phyloP scores from a whole-genome alignment of 1,140 invertebrate genomes.

The Helicorthomorpha holstii region DNA sequence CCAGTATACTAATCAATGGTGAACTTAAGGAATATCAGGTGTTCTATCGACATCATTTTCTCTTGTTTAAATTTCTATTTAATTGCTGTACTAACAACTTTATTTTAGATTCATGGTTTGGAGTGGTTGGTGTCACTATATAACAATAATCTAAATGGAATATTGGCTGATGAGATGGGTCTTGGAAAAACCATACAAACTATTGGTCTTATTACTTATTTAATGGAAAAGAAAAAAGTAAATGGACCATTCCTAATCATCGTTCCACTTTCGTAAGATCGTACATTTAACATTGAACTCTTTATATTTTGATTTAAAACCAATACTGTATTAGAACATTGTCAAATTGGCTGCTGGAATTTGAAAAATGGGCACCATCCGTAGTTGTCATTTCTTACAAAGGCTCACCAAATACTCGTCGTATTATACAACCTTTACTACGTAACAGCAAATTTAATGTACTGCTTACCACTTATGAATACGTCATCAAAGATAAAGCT shows the following conservation, averaged over 20 bases:
- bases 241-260: constrained; percentile 96
- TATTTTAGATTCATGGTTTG: constrained; percentile 48
- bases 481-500: constrained; percentile 96
- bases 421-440: constrained; percentile 73
- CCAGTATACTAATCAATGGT: constrained; percentile 82
- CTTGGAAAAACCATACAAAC: constrained; percentile 94
- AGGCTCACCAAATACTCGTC: constrained; percentile 66
- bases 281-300: constrained; percentile 28
- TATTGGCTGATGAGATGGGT: constrained; percentile 94
- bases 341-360: constrained; percentile 97
- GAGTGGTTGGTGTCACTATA: constrained; percentile 98
- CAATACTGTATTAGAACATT: constrained; percentile 47
- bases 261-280: constrained; percentile 80
- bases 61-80: not conserved
- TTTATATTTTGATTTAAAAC: constrained; percentile 6
- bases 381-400: constrained; percentile 90
- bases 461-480: constrained; percentile 94
- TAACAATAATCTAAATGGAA: constrained; percentile 94
- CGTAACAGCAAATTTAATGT: constrained; percentile 90
- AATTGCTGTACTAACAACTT: not conserved
- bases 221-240: constrained; percentile 95
- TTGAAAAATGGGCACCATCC: constrained; percentile 96
- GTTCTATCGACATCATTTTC: not conserved
- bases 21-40: constrained; percentile 89
- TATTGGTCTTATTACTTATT: constrained; percentile 83